Conservation (phyloP, 2,888 invertebrate genomes). For the Strigamia crassipes region DNA sequence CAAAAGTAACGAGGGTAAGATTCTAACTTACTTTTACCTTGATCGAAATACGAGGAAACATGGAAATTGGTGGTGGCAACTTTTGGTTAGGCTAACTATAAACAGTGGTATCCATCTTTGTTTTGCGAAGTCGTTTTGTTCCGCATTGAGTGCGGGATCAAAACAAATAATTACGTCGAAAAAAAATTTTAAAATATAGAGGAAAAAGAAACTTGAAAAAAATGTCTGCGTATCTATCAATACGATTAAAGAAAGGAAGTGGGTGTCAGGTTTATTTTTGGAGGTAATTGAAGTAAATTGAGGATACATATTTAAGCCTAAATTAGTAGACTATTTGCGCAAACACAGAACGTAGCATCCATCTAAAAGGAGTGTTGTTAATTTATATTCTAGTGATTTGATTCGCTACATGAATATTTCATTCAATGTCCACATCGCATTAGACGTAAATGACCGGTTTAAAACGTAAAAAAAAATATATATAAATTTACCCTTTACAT, state of each 20-base stretch:
- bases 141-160: background rate
- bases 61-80: background rate
- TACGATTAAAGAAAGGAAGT: slow-evolving; percentile 32
- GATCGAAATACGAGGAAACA: slow-evolving; percentile 14
- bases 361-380: background rate
- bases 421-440: background rate
- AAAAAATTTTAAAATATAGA: background rate
- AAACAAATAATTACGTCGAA: background rate
- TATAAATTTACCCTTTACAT: background rate
- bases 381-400: slow-evolving; percentile 13
- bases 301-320: slow-evolving; percentile 27
- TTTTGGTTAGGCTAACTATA: background rate
- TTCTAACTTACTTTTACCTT: slow-evolving; percentile 12
- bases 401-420: slow-evolving; percentile 36
- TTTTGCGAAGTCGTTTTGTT: background rate
- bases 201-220: background rate
- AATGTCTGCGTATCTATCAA: background rate
- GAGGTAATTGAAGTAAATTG: slow-evolving; percentile 29
- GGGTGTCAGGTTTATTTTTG: slow-evolving; percentile 31
- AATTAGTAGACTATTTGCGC: slow-evolving; percentile 6
- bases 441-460: slow-evolving; percentile 13
- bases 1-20: slow-evolving; percentile 34
- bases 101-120: slow-evolving; percentile 7
- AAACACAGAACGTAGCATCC: background rate
- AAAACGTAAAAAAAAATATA: background rate